phyloP scores from a whole-genome alignment of 2,797 vertebrate genomes.

The Gadopsis marmoratus region DNA sequence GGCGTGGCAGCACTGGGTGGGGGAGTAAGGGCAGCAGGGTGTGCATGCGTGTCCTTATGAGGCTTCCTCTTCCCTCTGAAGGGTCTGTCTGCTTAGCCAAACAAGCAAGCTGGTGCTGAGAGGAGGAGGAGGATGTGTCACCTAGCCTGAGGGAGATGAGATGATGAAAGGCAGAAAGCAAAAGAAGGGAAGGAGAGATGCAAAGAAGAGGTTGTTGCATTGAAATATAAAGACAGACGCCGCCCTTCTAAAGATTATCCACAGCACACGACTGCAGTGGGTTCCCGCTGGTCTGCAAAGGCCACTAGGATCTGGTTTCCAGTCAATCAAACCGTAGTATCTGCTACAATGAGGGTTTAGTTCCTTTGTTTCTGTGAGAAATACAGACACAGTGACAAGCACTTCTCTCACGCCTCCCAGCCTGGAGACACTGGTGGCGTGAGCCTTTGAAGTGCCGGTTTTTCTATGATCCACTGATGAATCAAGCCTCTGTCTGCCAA shows the following conservation, averaged over 20 bases:
- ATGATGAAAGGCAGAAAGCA: conserved; percentile 51
- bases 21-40: conserved; percentile 37
- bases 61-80: conserved; percentile 43
- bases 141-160: conserved; percentile 51
- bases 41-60: conserved; percentile 56
- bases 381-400: conserved; percentile 26
- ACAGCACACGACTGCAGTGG: neutral
- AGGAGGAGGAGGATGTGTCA: conserved; percentile 60
- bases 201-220: conserved; percentile 37
- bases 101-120: conserved; percentile 40
- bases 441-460: conserved; percentile 66
- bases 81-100: conserved; percentile 47
- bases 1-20: conserved; percentile 64
- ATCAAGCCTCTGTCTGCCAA: conserved; percentile 57
- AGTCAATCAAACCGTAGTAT: conserved; percentile 15
- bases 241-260: conserved; percentile 34
- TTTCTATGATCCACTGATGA: conserved; percentile 61
- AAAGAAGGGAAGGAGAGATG: conserved; percentile 22
- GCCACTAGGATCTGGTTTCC: conserved; percentile 30
- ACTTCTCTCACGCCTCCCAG: conserved; percentile 33
- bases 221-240: conserved; percentile 25
- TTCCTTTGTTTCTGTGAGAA: conserved; percentile 38
- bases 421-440: conserved; percentile 41
- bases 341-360: conserved; percentile 17
- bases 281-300: conserved; percentile 21